Evolutionary conservation across 2,113 vertebrate species (phyloP).

Genomic region (Sitta europaea): DNA sequence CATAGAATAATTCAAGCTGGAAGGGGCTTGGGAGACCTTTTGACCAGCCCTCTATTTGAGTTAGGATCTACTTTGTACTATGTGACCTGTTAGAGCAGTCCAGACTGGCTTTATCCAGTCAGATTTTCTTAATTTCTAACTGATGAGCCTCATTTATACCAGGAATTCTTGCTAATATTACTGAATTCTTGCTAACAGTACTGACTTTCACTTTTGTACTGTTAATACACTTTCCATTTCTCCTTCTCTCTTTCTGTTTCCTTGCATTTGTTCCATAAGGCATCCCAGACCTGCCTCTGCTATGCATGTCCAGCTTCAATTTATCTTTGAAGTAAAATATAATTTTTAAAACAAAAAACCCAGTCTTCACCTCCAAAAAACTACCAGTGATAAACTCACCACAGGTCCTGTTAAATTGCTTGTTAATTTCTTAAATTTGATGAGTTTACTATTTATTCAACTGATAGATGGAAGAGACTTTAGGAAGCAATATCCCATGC

Average conservation of each 20-base stretch:
- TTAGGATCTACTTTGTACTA: neutral
- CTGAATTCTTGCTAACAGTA: neutral
- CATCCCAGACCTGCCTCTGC: neutral
- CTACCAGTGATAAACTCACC: neutral
- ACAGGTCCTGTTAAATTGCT: neutral
- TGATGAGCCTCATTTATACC: neutral
- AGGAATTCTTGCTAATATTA: neutral
- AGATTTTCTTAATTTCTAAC: neutral
- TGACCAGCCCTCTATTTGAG: neutral
- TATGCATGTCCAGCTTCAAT: neutral
- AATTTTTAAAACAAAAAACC: neutral
- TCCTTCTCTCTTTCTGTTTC: neutral
- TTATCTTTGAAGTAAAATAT: neutral
- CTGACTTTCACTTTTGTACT: neutral
- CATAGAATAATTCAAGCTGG: neutral
- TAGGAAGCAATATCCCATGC: neutral
- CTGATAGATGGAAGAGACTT: neutral
- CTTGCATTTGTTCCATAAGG: neutral
- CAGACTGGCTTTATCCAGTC: neutral
- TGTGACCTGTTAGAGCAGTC: neutral
- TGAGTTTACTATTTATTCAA: neutral
- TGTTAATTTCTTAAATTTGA: neutral
- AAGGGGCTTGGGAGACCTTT: neutral
- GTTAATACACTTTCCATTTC: neutral
- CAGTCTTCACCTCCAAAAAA: neutral